phyloP scores from a whole-genome alignment of 2,113 vertebrate species.

The Rana temporaria region DNA sequence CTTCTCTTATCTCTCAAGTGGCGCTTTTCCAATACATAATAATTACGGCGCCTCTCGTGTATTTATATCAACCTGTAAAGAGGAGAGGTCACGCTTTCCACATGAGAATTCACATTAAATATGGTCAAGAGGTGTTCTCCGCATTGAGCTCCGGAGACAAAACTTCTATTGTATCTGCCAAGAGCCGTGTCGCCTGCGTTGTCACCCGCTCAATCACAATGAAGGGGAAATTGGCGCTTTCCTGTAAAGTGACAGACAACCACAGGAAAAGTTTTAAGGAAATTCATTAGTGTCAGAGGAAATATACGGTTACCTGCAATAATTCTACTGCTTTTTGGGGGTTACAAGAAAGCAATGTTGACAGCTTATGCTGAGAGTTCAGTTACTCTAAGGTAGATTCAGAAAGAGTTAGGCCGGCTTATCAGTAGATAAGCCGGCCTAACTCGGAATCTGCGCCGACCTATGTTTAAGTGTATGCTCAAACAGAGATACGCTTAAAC shows the following conservation, averaged over 20 bases:
- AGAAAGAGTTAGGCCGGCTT: too few relatives aligned
- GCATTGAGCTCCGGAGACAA: not conserved
- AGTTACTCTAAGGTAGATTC: too few relatives aligned
- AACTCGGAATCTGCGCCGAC: too few relatives aligned
- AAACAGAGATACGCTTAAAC: too few relatives aligned
- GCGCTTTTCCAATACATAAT: not conserved
- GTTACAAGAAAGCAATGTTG: too few relatives aligned
- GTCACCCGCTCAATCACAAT: not conserved
- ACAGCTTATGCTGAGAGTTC: too few relatives aligned
- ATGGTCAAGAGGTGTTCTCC: not conserved
- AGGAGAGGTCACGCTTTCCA: not conserved
- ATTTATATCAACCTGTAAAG: not conserved
- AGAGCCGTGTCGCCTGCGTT: not conserved
- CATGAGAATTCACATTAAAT: not conserved
- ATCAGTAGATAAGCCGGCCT: too few relatives aligned
- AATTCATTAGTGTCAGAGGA: not conserved
- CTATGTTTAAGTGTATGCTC: too few relatives aligned
- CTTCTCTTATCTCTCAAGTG: not conserved
- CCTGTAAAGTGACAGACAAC: not conserved
- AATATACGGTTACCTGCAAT: too few relatives aligned
- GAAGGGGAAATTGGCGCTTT: conserved; percentile 8
- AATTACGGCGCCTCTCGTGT: not conserved
- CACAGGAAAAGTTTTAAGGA: not conserved
- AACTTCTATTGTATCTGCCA: not conserved
- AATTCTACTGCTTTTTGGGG: too few relatives aligned